Evolutionary conservation across 2,113 vertebrate genomes (phyloP).

Genomic region (Dipodomys ordii): DNA sequence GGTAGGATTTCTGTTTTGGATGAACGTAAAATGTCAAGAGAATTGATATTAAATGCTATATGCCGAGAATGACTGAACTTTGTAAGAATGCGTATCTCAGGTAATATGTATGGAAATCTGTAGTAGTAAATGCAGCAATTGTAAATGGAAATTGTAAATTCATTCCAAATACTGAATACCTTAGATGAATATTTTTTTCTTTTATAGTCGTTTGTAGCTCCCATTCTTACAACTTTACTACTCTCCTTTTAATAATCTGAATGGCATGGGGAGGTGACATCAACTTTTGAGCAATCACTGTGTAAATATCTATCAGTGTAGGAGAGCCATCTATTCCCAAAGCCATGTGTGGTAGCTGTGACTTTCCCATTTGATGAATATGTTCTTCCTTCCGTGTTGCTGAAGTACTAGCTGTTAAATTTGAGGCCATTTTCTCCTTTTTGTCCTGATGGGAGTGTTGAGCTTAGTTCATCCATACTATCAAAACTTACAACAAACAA

Average conservation of each 20-base stretch:
- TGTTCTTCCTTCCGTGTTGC: not conserved
- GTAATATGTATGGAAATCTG: not conserved
- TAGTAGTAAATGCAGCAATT: not conserved
- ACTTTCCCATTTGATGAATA: not conserved
- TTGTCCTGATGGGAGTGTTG: not conserved
- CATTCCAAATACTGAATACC: not conserved
- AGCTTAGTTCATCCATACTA: not conserved
- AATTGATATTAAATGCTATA: not conserved
- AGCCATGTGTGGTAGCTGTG: not conserved
- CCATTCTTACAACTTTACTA: not conserved
- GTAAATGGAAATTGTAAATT: too few species aligned
- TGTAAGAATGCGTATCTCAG: not conserved
- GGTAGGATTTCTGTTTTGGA: not conserved
- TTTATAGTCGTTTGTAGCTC: not conserved
- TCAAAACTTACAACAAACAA: not conserved
- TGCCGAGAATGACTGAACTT: slow-evolving; percentile 2
- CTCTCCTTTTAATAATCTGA: not conserved
- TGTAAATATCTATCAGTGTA: not conserved
- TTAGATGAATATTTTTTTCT: not conserved
- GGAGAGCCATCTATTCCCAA: not conserved
- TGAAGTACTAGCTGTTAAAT: not conserved
- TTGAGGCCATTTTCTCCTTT: not conserved
- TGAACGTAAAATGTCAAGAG: not conserved
- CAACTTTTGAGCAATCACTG: not conserved
- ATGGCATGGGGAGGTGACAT: rapidly evolving